A percentile compares a stretch with the other conserved stretches of the same genome.
Conservation (phyloP, 92 coral and sea anemone genomes). For the Epizoanthus scotinus region DNA sequence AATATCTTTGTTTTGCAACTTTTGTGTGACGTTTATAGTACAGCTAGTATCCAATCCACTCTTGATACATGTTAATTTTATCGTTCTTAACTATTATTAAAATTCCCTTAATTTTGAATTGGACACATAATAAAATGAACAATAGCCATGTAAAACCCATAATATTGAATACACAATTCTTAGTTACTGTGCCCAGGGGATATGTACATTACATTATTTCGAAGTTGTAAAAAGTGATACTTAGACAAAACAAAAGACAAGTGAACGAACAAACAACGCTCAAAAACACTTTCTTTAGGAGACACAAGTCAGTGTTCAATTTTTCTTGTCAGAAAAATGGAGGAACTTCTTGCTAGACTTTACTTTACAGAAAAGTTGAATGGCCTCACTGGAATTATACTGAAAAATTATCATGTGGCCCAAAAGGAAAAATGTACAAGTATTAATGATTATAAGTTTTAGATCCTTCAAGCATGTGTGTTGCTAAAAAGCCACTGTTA, state of each 20-base stretch:
- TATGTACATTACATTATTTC: slow-evolving; percentile 8
- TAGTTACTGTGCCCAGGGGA: not conserved
- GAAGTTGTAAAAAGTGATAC: not conserved
- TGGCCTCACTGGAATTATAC: slow-evolving; percentile 5
- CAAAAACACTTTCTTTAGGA: not conserved
- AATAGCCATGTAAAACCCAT: slow-evolving; percentile 25
- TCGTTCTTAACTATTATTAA: slow-evolving; percentile 27
- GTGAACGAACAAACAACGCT: not conserved
- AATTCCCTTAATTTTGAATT: slow-evolving; percentile 23
- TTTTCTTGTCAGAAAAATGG: slow-evolving; percentile 31
- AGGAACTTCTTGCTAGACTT: slow-evolving; percentile 5
- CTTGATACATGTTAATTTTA: slow-evolving; percentile 19
- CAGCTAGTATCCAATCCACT: not conserved
- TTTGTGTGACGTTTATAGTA: slow-evolving; percentile 20
- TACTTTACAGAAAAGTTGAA: slow-evolving; percentile 13
- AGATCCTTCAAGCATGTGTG: no score
- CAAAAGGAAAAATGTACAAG: no score
- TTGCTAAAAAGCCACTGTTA: no score
- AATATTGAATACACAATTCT: slow-evolving; percentile 5
- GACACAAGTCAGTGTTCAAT: slow-evolving; percentile 7
- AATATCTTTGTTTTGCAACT: slow-evolving; percentile 31
- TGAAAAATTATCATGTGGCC: no score
- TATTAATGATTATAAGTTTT: no score
- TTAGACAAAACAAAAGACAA: not conserved
- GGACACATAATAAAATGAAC: slow-evolving; percentile 19